phyloP scores from a whole-genome alignment of 2,797 vertebrate genomes.

The Thalassophryne amazonica region DNA sequence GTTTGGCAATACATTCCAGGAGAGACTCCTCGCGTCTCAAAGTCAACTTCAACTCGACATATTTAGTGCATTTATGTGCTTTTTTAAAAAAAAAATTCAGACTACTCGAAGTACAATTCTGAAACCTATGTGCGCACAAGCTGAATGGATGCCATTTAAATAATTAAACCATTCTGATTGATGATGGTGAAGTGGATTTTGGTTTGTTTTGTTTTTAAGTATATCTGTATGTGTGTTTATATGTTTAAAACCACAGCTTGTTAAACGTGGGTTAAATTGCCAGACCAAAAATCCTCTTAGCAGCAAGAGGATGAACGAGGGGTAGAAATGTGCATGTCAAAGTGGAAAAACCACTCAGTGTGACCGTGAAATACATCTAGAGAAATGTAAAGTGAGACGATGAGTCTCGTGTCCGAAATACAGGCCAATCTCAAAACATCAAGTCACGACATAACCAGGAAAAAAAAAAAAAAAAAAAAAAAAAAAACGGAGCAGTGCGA shows the following conservation, averaged over 20 bases:
- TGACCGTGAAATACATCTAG: slow-evolving; percentile 55
- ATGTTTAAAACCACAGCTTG: slow-evolving; percentile 37
- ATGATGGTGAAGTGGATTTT: slow-evolving; percentile 29
- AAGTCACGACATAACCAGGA: slow-evolving; percentile 29
- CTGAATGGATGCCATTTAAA: slow-evolving; percentile 69
- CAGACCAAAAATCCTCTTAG: slow-evolving; percentile 51
- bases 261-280: slow-evolving; percentile 55
- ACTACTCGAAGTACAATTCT: slow-evolving; percentile 62
- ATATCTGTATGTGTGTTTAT: no score
- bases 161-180: slow-evolving; percentile 41
- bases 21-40: slow-evolving; percentile 72
- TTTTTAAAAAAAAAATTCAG: slow-evolving; percentile 70
- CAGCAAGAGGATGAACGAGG: slow-evolving; percentile 10
- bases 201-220: slow-evolving; percentile 5
- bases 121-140: slow-evolving; percentile 67
- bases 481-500: slow-evolving; percentile 47
- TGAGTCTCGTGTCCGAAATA: slow-evolving; percentile 46
- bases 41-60: slow-evolving; percentile 76
- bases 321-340: slow-evolving; percentile 16
- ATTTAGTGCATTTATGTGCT: slow-evolving; percentile 86
- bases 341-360: slow-evolving; percentile 48
- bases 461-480: slow-evolving; percentile 36
- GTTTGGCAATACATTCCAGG: slow-evolving; percentile 85
- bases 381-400: slow-evolving; percentile 41
- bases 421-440: slow-evolving; percentile 57